Conservation (phyloP, 92 coral and sea anemone species). For the Actinernus sp. region DNA sequence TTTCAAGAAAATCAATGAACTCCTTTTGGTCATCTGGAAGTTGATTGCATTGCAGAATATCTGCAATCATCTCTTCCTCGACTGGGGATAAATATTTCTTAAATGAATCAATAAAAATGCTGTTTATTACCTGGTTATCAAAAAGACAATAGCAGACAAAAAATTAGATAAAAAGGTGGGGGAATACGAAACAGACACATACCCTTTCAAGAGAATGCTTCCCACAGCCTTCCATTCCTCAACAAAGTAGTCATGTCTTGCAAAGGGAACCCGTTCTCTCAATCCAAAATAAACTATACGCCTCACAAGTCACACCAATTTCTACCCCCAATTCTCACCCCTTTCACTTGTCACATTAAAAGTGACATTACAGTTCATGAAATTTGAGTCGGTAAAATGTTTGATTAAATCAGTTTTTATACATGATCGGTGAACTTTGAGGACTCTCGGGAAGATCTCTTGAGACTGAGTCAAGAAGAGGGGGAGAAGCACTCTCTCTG, state of each 20-base stretch:
- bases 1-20: constrained; percentile 16
- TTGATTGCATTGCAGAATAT: constrained; percentile 1
- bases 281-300: constrained; percentile 27
- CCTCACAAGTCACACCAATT: constrained; percentile 34
- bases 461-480: too few species aligned
- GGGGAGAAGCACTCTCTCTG: too few species aligned
- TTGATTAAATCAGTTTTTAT: constrained; percentile 31
- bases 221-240: constrained; percentile 6
- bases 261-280: constrained; percentile 41
- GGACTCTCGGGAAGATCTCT: too few species aligned
- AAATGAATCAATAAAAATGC: too few species aligned
- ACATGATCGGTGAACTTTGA: constrained; percentile 37
- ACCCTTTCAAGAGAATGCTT: too few species aligned
- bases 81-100: too few species aligned
- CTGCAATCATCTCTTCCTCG: too few species aligned
- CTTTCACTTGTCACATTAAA: constrained; percentile 25
- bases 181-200: too few species aligned
- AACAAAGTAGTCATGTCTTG: constrained; percentile 16
- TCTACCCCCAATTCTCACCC: constrained; percentile 12
- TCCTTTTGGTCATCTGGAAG: constrained; percentile 15
- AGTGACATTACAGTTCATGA: constrained; percentile 4
- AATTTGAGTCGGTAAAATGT: constrained; percentile 29
- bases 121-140: too few species aligned
- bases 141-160: too few species aligned
- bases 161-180: too few species aligned